A percentile compares a stretch with the other conserved stretches of the same genome.
Conservation (phyloP, 2,113 vertebrate species). For the Podarcis muralis region DNA sequence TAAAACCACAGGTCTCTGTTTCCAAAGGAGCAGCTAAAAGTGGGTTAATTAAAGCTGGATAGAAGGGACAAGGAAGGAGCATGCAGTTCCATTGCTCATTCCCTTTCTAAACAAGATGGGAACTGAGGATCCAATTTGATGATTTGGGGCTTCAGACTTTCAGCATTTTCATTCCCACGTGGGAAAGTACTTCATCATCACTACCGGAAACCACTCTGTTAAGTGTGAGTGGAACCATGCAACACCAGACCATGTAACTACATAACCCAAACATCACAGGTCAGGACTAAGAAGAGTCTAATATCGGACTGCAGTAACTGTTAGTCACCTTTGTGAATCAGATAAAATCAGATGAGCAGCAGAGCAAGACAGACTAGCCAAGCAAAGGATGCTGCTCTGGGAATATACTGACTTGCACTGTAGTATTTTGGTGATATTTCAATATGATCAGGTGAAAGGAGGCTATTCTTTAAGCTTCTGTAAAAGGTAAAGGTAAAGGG, state of each 20-base stretch:
- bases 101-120: background rate
- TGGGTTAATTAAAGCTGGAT: background rate
- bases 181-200: background rate
- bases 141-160: background rate
- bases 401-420: too few species aligned
- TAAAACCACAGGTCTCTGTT: background rate
- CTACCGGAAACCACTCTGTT: background rate
- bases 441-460: too few species aligned
- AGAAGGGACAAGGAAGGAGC: background rate
- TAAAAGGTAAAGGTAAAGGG: too few species aligned
- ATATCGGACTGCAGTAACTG: background rate
- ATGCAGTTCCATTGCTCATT: background rate
- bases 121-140: background rate
- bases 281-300: background rate
- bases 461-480: background rate
- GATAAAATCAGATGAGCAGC: background rate
- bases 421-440: background rate
- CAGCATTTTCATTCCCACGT: background rate
- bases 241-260: background rate
- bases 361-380: background rate
- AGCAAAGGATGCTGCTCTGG: background rate
- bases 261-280: background rate
- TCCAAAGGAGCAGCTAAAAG: background rate
- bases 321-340: background rate
- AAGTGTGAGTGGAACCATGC: background rate